Evolutionary conservation across 2,888 invertebrate genomes (phyloP), one percentile per base, ranked within the genome.

Genomic region (Drosophila tanythrix): DNA sequence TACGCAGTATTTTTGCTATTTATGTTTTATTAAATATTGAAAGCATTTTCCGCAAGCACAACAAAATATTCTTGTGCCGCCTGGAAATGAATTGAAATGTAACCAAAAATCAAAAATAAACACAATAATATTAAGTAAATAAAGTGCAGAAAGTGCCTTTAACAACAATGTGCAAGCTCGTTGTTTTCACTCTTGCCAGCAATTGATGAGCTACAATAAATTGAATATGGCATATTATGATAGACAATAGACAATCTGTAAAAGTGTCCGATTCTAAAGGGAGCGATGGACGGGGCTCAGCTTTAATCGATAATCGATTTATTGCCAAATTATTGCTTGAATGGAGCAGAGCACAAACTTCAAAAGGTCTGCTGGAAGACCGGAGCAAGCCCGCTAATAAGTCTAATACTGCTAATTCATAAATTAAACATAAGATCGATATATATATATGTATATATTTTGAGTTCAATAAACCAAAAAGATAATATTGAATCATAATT

Each of bases 1-100:
- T 33, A 67, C 63, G 66, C 77, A 79, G 53, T 53, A 63, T 51
- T 69, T 60, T 18, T 31, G 18, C 15, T 67, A 27, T 51, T 10
- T 36, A 31, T 52, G 21, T 51, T 31, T 57, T 35, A 63, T 58
- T 63, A 36, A 46, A 53, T 57, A 63, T 59, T 50, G 2, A 33
- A 33, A 52, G 55, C 65, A 29, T 18, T 60, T 76, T 57, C 5
- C 53, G 77, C 72, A 72, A 76, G 33, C 21, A 5, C 10, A 35
- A 50, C 62, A 60, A 76, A 33, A 50, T 35, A 62, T 31, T 57
- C 46, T 27, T 6, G 15, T 15, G 29, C 63, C 52, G 71, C 25
- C 63, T 64, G 65, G 18, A 72, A 60, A 50, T 48, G 51, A 53
- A 62, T 31, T 53, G 36, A 53, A 72, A 62, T 62, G 21, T 48